These are phyloP conservation scores for Cryptus armator DNA, from an alignment of 2,888 invertebrate genomes.

Conservation along the genomic window DNA sequence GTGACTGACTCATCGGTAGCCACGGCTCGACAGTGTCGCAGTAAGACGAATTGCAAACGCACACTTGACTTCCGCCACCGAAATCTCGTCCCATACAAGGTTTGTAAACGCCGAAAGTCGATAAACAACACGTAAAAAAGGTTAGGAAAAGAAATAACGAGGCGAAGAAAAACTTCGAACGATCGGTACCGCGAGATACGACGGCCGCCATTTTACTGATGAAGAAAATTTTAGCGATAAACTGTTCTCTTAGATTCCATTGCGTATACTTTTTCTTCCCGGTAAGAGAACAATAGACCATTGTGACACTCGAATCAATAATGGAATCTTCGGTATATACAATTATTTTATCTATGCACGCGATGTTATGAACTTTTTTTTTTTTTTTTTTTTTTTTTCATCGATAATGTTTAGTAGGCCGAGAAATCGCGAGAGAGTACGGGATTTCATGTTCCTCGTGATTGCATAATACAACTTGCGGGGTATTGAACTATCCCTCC, in stretches of 20 bases:
- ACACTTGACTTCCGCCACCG: constrained; percentile 84
- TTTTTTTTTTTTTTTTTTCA: neutral
- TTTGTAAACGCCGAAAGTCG: constrained; percentile 40
- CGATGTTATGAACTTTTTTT: neutral
- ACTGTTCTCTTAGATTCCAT: neutral
- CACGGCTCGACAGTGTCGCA: constrained; percentile 88
- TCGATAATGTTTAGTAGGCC: constrained; percentile 21
- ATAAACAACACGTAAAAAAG: neutral
- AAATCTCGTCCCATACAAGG: constrained; percentile 58
- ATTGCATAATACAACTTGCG: constrained; percentile 58
- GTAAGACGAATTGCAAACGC: constrained; percentile 89
- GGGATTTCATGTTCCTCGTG: constrained; percentile 10
- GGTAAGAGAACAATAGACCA: constrained; percentile 13
- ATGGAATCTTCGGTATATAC: neutral
- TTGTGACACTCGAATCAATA: constrained; percentile 19
- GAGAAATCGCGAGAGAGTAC: constrained; percentile 13
- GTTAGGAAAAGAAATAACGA: neutral
- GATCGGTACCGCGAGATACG: neutral
- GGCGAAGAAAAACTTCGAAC: neutral
- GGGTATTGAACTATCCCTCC: constrained; percentile 78
- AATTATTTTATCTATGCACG: neutral
- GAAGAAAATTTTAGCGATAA: neutral
- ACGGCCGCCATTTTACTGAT: constrained; percentile 47
- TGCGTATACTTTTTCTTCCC: neutral
- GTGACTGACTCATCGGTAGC: constrained; percentile 52